Conservation (phyloP, 2,113 vertebrate species). For the Camarhynchus parvulus region DNA sequence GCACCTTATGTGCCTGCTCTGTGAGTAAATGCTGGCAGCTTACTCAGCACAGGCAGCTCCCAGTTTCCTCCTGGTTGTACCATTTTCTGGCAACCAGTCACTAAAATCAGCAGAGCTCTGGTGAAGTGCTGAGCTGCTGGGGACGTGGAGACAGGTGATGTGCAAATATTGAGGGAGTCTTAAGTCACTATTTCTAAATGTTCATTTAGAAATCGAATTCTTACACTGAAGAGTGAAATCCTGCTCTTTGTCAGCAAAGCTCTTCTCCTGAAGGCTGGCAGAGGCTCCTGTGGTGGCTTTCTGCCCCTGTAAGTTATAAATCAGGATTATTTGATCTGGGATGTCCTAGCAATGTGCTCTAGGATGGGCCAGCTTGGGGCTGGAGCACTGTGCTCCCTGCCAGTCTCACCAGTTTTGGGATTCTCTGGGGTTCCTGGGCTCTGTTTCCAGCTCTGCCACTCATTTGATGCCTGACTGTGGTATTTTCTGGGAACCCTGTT, state of each 20-base stretch:
- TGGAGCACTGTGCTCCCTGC: not conserved
- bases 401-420: accelerated
- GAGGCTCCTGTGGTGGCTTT: not conserved
- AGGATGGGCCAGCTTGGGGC: not conserved
- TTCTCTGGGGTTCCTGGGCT: not conserved
- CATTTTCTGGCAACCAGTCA: slow-evolving; percentile 22
- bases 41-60: not conserved
- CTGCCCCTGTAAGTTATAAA: not conserved
- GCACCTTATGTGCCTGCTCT: not conserved
- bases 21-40: not conserved
- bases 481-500: too few species aligned
- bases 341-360: not conserved
- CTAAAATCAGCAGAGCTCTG: not conserved
- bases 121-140: not conserved
- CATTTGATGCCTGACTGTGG: not conserved
- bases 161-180: not conserved
- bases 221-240: not conserved
- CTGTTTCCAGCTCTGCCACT: not conserved
- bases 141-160: accelerated
- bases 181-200: not conserved
- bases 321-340: not conserved
- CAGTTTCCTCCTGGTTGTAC: not conserved
- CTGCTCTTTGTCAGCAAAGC: not conserved
- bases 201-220: not conserved
- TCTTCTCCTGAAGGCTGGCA: not conserved